phyloP scores from a whole-genome alignment of 1,140 invertebrate species.

The Oedothorax gibbosus region DNA sequence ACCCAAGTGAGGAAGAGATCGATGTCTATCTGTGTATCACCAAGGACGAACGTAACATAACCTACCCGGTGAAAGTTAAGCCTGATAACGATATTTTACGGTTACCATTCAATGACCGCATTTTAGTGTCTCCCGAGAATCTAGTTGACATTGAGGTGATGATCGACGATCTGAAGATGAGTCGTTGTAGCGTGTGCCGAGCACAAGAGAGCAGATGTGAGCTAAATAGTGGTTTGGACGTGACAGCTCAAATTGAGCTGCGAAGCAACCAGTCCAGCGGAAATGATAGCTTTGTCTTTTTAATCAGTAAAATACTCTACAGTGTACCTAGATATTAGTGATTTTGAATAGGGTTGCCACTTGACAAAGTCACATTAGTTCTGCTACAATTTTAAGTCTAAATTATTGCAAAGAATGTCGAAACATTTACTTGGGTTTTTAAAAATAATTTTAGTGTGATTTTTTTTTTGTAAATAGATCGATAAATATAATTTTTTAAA shows the following conservation, averaged over 20 bases:
- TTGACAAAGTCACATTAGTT: neutral
- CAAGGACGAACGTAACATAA: neutral
- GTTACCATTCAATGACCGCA: neutral
- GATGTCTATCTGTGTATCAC: neutral
- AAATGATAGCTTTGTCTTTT: neutral
- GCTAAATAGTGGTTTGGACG: constrained; percentile 18
- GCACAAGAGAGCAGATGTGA: neutral
- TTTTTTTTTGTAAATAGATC: neutral
- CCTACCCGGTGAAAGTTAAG: neutral
- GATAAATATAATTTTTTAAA: neutral
- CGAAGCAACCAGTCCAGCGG: constrained; percentile 26
- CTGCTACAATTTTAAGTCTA: neutral
- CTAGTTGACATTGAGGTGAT: constrained; percentile 18
- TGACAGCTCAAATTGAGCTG: neutral
- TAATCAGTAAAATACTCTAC: constrained; percentile 21
- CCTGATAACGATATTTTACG: neutral
- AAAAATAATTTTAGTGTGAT: neutral
- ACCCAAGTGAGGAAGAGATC: neutral
- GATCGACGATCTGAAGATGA: constrained; percentile 24
- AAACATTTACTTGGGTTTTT: neutral
- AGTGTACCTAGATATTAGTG: neutral
- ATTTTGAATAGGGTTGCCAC: neutral
- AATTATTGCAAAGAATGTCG: neutral
- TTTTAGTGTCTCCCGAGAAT: neutral
- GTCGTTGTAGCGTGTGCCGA: constrained; percentile 16